Evolutionary conservation across 2,797 vertebrate genomes (phyloP).

Genomic region (Kryptolebias ocellatus): DNA sequence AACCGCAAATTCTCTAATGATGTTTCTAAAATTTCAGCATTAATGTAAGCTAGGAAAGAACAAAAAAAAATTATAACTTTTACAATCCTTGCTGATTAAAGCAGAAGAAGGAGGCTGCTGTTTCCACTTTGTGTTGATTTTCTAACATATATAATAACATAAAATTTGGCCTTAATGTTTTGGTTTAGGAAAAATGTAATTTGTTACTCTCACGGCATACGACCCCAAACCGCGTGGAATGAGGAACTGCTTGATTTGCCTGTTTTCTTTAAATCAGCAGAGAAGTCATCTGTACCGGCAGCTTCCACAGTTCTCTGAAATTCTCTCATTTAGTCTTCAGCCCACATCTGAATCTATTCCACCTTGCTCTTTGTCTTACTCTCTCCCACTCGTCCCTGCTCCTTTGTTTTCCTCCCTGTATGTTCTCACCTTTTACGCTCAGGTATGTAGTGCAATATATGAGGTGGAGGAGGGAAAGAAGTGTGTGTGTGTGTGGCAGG

Average conservation of each 20-base stretch:
- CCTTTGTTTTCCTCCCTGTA: slow-evolving; percentile 39
- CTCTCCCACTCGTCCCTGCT: neutral
- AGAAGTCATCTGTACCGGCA: slow-evolving; percentile 17
- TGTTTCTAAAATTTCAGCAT: slow-evolving; percentile 49
- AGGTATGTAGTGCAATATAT: slow-evolving; percentile 54
- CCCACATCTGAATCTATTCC: slow-evolving; percentile 14
- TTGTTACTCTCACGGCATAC: slow-evolving; percentile 48
- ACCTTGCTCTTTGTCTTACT: slow-evolving; percentile 23
- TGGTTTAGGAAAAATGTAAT: slow-evolving; percentile 57
- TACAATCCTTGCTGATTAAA: slow-evolving; percentile 66
- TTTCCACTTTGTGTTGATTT: slow-evolving; percentile 47
- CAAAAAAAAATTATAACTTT: slow-evolving; percentile 15
- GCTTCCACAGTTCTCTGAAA: slow-evolving; percentile 19
- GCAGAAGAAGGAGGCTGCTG: slow-evolving; percentile 39
- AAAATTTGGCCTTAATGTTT: slow-evolving; percentile 43
- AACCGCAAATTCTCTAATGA: slow-evolving; percentile 49
- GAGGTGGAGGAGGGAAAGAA: slow-evolving; percentile 25
- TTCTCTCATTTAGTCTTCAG: slow-evolving; percentile 7
- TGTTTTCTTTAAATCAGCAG: slow-evolving; percentile 35
- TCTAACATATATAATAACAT: slow-evolving; percentile 43
- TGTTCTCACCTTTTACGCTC: slow-evolving; percentile 55
- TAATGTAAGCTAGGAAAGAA: slow-evolving; percentile 21
- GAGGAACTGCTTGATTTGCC: slow-evolving; percentile 47
- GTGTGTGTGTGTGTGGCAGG: neutral
- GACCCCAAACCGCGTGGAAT: slow-evolving; percentile 49